These are phyloP conservation scores for Himalopsyche kuldschensis DNA, from an alignment of 2,888 invertebrate genomes.

Conservation along the genomic window DNA sequence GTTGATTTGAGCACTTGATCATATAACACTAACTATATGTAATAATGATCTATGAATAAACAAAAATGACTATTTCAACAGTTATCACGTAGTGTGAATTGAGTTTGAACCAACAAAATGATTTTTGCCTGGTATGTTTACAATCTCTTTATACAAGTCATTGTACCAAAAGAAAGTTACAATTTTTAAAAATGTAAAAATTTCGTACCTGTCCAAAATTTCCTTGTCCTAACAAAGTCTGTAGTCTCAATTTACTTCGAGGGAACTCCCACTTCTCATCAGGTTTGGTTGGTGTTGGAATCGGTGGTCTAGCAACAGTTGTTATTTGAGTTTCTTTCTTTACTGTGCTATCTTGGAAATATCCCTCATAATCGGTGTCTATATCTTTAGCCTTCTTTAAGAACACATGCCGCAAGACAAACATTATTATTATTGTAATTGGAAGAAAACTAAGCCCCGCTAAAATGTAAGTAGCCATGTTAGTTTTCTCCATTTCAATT, in stretches of 20 bases:
- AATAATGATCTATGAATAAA: too few relatives aligned
- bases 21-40: too few relatives aligned
- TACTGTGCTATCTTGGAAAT: constrained; percentile 61
- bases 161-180: constrained; percentile 1
- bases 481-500: constrained; percentile 62
- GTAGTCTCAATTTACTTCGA: constrained; percentile 72
- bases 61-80: too few relatives aligned
- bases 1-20: too few relatives aligned
- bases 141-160: too few relatives aligned
- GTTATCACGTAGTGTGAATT: too few relatives aligned
- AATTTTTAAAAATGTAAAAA: not conserved
- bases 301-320: constrained; percentile 60
- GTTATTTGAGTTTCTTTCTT: constrained; percentile 59
- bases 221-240: constrained; percentile 80
- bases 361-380: constrained; percentile 64
- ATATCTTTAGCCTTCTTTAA: constrained; percentile 60
- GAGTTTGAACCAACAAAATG: not conserved
- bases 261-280: constrained; percentile 77
- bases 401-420: constrained; percentile 59
- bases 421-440: constrained; percentile 60
- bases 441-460: constrained; percentile 65
- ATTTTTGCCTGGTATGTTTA: not conserved
- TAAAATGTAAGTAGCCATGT: constrained; percentile 63
- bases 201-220: constrained; percentile 75
- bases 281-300: constrained; percentile 58